Evolutionary conservation across 2,888 invertebrate species (phyloP).

Genomic region (Baccha elongata): DNA sequence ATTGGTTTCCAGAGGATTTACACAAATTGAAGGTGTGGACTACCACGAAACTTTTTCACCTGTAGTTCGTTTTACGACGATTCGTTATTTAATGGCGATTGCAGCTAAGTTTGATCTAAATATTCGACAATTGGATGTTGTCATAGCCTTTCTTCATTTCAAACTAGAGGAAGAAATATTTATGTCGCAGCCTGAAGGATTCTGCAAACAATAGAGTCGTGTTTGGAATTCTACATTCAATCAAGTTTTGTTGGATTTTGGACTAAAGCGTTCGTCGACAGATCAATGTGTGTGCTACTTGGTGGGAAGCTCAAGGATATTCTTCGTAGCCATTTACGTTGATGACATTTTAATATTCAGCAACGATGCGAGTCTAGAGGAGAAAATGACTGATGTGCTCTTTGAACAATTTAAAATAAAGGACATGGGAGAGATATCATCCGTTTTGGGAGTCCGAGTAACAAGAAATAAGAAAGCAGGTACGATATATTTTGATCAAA

Average conservation of each 20-base stretch:
- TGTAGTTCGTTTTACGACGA: slow-evolving; percentile 41
- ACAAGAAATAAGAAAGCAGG: slow-evolving; percentile 44
- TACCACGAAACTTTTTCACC: slow-evolving; percentile 48
- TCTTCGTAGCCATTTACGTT: slow-evolving; percentile 66
- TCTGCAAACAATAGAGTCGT: too few species aligned
- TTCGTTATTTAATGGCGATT: slow-evolving; percentile 47
- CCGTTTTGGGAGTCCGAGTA: slow-evolving; percentile 50
- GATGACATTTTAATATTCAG: too few species aligned
- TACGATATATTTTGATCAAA: slow-evolving; percentile 55
- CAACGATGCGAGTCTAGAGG: slow-evolving; percentile 33
- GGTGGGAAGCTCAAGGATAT: neutral
- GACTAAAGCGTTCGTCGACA: slow-evolving; percentile 10
- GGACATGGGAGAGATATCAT: slow-evolving; percentile 51
- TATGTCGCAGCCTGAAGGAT: too few species aligned
- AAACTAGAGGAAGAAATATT: slow-evolving; percentile 20
- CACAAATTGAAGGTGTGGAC: slow-evolving; percentile 54
- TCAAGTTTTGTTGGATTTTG: slow-evolving; percentile 28
- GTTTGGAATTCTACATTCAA: too few species aligned
- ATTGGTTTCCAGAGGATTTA: slow-evolving; percentile 47
- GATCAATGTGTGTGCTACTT: too few species aligned
- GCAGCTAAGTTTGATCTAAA: slow-evolving; percentile 46
- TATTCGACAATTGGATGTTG: slow-evolving; percentile 41
- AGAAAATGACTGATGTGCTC: slow-evolving; percentile 38
- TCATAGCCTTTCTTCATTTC: slow-evolving; percentile 21
- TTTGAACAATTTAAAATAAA: slow-evolving; percentile 41